Conservation (phyloP, 2,797 vertebrate species). For the Lepilemur septentrionalis region DNA sequence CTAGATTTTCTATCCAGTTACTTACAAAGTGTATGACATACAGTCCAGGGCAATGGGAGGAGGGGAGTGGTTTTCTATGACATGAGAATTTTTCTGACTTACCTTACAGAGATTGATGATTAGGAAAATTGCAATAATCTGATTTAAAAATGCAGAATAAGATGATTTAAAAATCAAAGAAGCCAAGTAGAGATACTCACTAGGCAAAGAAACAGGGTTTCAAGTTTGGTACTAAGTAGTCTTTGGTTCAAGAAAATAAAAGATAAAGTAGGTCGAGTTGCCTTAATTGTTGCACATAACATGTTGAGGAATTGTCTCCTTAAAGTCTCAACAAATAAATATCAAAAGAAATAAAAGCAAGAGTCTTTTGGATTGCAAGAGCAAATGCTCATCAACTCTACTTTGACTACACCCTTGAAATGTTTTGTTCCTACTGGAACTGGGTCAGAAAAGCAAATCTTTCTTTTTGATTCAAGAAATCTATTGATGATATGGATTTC, state of each 20-base stretch:
- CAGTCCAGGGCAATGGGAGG: neutral
- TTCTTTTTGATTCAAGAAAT: neutral
- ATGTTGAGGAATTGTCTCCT: neutral
- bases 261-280: rapidly evolving
- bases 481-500: neutral
- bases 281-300: neutral
- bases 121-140: neutral
- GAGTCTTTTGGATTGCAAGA: neutral
- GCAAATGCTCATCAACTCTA: neutral
- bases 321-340: neutral
- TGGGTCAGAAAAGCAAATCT: neutral
- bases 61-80: neutral
- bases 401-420: neutral
- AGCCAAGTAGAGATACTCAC: neutral
- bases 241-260: neutral
- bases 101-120: neutral
- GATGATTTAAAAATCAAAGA: neutral
- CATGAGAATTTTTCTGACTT: neutral
- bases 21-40: neutral
- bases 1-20: neutral
- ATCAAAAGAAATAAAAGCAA: neutral
- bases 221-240: neutral
- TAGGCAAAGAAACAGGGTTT: neutral
- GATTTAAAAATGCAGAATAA: neutral
- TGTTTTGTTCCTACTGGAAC: neutral